These are phyloP conservation scores for Achroia grisella DNA, from an alignment of 1,140 invertebrate species.

Conservation along the genomic window DNA sequence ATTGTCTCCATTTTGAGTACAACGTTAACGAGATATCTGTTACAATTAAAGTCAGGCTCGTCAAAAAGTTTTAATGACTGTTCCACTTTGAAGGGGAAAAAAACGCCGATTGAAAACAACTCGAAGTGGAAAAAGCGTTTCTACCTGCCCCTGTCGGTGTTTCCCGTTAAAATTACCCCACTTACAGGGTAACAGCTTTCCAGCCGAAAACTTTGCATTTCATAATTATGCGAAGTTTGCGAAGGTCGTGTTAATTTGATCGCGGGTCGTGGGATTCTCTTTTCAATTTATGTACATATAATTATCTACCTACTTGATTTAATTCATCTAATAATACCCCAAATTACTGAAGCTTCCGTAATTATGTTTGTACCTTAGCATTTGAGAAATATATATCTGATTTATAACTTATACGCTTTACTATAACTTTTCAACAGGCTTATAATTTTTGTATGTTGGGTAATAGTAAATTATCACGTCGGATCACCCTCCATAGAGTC, in stretches of 20 bases:
- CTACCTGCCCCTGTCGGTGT: constrained; percentile 3
- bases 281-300: too few relatives aligned
- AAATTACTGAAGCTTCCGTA: too few relatives aligned
- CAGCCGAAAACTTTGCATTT: constrained; percentile 4
- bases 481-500: too few relatives aligned
- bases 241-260: constrained; percentile 7
- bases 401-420: too few relatives aligned
- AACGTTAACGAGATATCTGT: constrained; percentile 45
- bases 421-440: too few relatives aligned
- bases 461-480: too few relatives aligned
- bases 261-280: not conserved
- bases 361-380: too few relatives aligned
- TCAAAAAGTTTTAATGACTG: constrained; percentile 58
- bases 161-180: constrained; percentile 8
- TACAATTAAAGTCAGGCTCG: constrained; percentile 42
- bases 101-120: constrained; percentile 44
- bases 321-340: too few relatives aligned
- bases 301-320: too few relatives aligned
- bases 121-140: constrained; percentile 1
- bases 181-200: constrained; percentile 1
- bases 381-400: too few relatives aligned
- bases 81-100: constrained; percentile 30
- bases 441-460: too few relatives aligned
- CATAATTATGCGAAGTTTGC: constrained; percentile 11
- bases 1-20: too few relatives aligned